Evolutionary conservation across 2,113 vertebrate genomes (phyloP), one percentile per base, ranked within the genome.

Genomic region (Gobius niger): DNA sequence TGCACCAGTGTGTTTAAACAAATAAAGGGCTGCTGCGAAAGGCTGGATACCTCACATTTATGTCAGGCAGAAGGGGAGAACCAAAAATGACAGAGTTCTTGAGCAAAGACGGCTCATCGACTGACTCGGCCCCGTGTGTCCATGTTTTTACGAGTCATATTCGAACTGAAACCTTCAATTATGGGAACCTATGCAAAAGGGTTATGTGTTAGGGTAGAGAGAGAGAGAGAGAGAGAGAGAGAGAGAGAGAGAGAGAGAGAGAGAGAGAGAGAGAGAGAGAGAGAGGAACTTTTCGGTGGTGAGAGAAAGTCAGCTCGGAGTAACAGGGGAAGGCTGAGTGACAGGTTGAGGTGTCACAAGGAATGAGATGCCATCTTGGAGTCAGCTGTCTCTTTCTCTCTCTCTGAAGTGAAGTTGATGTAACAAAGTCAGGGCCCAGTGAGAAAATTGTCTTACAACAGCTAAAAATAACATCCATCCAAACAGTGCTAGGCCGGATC

Each of bases 61-160:
- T 14, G 65, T 75, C 70, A 75, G 64, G 19, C 16, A 6, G 1
- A 18, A 50, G 14, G 66, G 47, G 54, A 16, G 57, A n/a, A n/a
- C n/a, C 24, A 56, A 60, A 16, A 1, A 46, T 70, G 63, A 73
- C 78, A 70, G 51, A 15, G 9, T 14, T 47, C 47, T 63, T 41
- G 57, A 41, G 68, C 62, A 70, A 70, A 59, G 70, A 66, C 16
- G 5, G 53, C 52, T 65, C 63, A 24, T 70, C 34, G 59, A 64
- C 49, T 70, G 71, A 70, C 63, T 73, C 47, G 54, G 51, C 56
- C 72, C 12, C 52, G 56, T 63, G 19, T 56, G 69, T 47, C 16
- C 24, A 59, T 62, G 61, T 60, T 53, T 53, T 59, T 34, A 16
- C 9, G 0, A 12, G 18, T 11, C 16, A 16, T 54, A 10, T 24